phyloP scores from a whole-genome alignment of 1,140 invertebrate species.

The Dendroctonus ponderosae region DNA sequence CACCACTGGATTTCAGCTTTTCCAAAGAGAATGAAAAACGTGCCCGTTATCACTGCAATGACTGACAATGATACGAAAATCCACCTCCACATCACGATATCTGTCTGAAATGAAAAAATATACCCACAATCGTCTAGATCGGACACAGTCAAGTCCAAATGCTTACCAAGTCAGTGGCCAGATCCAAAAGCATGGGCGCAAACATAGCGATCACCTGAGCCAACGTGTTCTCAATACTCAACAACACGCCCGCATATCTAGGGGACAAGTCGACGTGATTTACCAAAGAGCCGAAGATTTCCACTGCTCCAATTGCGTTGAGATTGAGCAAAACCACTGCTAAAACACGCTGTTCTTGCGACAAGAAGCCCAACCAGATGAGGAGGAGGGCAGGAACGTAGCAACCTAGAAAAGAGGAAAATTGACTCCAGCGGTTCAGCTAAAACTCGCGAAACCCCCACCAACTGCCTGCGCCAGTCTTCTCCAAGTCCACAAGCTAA shows the following conservation, averaged over 20 bases:
- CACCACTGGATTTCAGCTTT: slow-evolving; percentile 7
- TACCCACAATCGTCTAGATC: neutral
- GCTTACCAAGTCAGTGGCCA: slow-evolving; percentile 16
- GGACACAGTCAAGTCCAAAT: neutral
- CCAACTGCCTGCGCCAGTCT: neutral
- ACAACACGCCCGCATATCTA: slow-evolving; percentile 11
- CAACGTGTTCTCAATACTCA: slow-evolving; percentile 16
- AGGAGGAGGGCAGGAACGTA: slow-evolving; percentile 4
- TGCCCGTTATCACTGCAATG: neutral
- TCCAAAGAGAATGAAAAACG: slow-evolving; percentile 7
- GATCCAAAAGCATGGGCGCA: slow-evolving; percentile 8
- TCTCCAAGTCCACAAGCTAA: slow-evolving; percentile 2
- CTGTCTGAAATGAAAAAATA: slow-evolving; percentile 1
- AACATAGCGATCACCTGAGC: slow-evolving; percentile 1
- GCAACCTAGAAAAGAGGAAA: slow-evolving; percentile 1
- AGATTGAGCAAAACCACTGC: slow-evolving; percentile 5
- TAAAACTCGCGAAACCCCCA: neutral
- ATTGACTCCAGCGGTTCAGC: neutral
- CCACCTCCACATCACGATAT: neutral
- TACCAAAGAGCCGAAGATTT: slow-evolving; percentile 1
- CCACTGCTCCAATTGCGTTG: neutral
- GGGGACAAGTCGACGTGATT: slow-evolving; percentile 21
- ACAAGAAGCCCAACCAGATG: slow-evolving; percentile 14
- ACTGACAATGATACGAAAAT: slow-evolving; percentile 5
- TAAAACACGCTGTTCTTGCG: neutral